Percentiles rank a stretch among this genome's conserved stretches.
phyloP scores from a whole-genome alignment of 2,888 invertebrate species.

The Stenurella melanura region DNA sequence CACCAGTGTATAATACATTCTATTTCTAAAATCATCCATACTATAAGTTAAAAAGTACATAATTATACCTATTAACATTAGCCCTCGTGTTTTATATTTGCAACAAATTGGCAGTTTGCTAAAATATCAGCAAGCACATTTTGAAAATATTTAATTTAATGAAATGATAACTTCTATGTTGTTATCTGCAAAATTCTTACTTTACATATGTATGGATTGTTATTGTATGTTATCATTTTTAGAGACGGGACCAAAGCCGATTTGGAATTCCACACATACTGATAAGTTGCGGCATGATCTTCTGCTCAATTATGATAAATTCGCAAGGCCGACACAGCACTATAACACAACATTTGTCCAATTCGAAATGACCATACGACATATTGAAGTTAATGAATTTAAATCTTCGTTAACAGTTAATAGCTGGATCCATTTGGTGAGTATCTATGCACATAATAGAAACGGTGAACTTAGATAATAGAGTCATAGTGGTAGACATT shows the following conservation, averaged over 20 bases:
- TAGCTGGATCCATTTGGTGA: constrained; percentile 80
- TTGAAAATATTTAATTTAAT: too few relatives aligned
- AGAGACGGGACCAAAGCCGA: constrained; percentile 69
- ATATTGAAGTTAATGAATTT: constrained; percentile 81
- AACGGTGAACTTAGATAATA: neutral
- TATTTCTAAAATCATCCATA: too few relatives aligned
- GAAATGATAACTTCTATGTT: neutral
- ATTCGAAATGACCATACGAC: constrained; percentile 77
- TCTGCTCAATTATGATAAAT: constrained; percentile 77
- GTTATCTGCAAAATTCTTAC: neutral
- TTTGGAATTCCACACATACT: constrained; percentile 77
- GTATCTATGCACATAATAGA: constrained; percentile 51
- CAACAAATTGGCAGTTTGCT: too few relatives aligned
- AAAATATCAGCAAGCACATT: too few relatives aligned
- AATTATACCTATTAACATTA: too few relatives aligned
- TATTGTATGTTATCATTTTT: constrained; percentile 23
- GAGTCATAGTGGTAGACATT: too few relatives aligned
- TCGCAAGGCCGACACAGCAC: constrained; percentile 76
- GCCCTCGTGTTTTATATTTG: too few relatives aligned
- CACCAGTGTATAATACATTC: too few relatives aligned
- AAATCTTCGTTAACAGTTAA: constrained; percentile 78
- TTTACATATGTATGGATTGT: neutral
- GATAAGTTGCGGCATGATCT: constrained; percentile 77
- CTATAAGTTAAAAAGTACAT: too few relatives aligned
- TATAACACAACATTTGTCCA: constrained; percentile 74